Percentiles rank a stretch among this genome's conserved stretches.
Evolutionary conservation across 2,888 invertebrate genomes (phyloP).

Genomic region (Spicauda simplicius): DNA sequence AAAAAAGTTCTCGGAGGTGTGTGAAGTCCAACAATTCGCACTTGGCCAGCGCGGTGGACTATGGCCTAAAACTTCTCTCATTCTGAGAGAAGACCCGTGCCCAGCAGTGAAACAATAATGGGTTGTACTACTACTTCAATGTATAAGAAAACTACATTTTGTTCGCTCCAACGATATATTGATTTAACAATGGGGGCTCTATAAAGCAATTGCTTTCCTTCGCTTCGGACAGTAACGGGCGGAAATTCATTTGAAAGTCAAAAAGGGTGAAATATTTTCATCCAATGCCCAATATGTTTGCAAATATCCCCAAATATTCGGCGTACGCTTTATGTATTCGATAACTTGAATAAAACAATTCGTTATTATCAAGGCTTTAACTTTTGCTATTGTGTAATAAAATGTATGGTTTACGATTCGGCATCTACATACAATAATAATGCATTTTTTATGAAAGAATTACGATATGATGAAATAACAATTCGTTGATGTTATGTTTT

Average conservation of each 20-base stretch:
- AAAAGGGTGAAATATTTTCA: conserved; percentile 61
- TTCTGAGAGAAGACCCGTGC: no score
- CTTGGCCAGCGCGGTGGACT: no score
- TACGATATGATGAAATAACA: no score
- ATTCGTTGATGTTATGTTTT: no score
- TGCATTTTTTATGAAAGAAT: no score
- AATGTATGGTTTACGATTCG: not conserved
- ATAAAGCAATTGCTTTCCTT: conserved; percentile 21
- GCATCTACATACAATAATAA: not conserved
- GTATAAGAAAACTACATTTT: not conserved
- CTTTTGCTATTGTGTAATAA: not conserved
- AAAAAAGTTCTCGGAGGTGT: no score
- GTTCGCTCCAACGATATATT: not conserved
- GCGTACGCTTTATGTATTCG: conserved; percentile 11
- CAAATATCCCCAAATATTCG: conserved; percentile 49
- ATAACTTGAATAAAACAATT: conserved; percentile 24
- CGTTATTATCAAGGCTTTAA: conserved; percentile 22
- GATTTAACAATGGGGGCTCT: conserved; percentile 5
- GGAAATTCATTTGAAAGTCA: conserved; percentile 66
- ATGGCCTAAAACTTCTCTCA: no score
- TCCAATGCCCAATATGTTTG: conserved; percentile 61
- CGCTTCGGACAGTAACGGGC: conserved; percentile 5
- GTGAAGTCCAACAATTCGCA: no score
- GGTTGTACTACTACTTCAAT: no score
- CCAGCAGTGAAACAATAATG: no score